Evolutionary conservation across 1,140 invertebrate species (phyloP), one percentile per base, ranked within the genome.

Genomic region (Cyphomyrmex costatus): DNA sequence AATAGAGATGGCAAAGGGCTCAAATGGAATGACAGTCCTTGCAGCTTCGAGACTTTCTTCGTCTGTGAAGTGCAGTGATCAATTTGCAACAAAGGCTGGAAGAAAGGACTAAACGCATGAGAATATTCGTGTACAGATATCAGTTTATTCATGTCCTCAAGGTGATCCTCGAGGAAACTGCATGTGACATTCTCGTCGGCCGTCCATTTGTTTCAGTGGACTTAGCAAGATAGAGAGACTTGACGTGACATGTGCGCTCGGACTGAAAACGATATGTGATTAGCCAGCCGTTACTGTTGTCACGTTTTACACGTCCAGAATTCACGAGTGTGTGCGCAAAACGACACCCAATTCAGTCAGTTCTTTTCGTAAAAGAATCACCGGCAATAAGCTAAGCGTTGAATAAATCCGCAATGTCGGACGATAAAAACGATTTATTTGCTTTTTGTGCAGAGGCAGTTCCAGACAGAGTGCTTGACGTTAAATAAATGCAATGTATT

Each of bases 21-120:
- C 8, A 98, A 98, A 93, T 98, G 98, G 98, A 98, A 98, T 94
- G 98, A 98, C 94, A 98, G 98, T 0, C 98, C 98, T 0, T 98
- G 98, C 94, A 98, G 98, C 80, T 98, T 98, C 92, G 98, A 98
- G 95, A 98, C 98, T 1, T 98, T 96, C 94, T 98, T 98, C 93
- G 97, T 98, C 27, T 98, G 98, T 94, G 98, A 98, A 96, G 97
- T 98, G 86, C 96, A 97, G 89, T 96, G 94, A 94, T 94, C 85
- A 73, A 83, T 82, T 42, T 58, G 16, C 16, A 42, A 27, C 0
- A 74, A 27, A 60, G 5, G 51, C 27, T 46, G 60, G 46, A 74
- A 61, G 74, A 30, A 60, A n/a, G 33, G 36, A 89, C 74, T 60
- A 63, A 78, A 65, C 53, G 60, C 42, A n/a, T 36, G 79, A 10